Percentiles rank a stretch among this genome's conserved stretches.
Evolutionary conservation across 2,113 vertebrate genomes (phyloP).

Genomic region (Podiceps cristatus): DNA sequence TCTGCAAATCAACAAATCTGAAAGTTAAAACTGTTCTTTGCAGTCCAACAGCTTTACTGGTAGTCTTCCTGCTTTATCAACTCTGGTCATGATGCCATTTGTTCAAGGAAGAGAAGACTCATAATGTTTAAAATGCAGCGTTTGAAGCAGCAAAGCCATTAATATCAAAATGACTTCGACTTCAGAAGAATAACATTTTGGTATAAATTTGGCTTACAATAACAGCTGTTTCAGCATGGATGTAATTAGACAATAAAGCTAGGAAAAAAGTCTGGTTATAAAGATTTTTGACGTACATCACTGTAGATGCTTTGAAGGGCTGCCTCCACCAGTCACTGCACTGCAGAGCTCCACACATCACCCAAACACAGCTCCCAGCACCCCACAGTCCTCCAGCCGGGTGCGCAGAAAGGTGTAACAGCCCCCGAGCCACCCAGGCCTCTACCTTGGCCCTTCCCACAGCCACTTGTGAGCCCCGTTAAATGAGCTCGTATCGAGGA

Average conservation of each 20-base stretch:
- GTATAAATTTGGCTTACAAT: neutral
- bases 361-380: neutral
- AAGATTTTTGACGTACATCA: neutral
- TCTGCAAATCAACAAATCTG: neutral
- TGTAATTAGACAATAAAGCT: neutral
- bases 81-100: neutral
- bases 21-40: neutral
- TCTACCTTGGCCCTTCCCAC: fast-evolving
- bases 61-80: neutral
- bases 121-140: neutral
- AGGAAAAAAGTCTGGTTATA: neutral
- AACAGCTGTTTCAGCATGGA: neutral
- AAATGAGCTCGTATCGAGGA: neutral
- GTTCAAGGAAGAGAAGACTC: neutral
- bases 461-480: neutral
- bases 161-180: neutral
- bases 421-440: fast-evolving
- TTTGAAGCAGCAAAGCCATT: neutral
- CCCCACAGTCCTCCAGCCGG: neutral
- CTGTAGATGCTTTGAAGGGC: neutral
- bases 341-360: neutral
- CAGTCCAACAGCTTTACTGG: neutral
- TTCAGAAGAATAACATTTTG: neutral
- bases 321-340: neutral
- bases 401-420: fast-evolving